phyloP scores from a whole-genome alignment of 2,888 invertebrate genomes.

The Empis stercorea region DNA sequence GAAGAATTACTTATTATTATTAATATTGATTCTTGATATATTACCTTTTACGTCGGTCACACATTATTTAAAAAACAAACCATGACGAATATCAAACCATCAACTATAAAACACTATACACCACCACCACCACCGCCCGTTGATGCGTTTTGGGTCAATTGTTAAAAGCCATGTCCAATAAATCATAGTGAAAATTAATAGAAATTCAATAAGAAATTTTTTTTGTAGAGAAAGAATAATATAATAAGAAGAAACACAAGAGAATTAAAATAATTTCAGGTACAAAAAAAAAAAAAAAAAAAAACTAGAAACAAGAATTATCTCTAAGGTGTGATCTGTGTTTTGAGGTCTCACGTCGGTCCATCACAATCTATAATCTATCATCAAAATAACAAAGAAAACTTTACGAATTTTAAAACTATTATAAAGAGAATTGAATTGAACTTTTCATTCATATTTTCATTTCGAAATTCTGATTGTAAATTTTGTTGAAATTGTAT shows the following conservation, averaged over 20 bases:
- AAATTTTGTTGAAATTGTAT: background rate
- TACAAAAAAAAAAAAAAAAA: background rate
- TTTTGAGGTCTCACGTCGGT: constrained; percentile 8
- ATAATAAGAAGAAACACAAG: background rate
- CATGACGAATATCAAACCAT: too few relatives aligned
- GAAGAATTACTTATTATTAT: too few relatives aligned
- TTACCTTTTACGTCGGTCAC: too few relatives aligned
- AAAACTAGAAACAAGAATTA: background rate
- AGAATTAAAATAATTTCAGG: background rate
- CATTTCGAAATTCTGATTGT: background rate
- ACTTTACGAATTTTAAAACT: background rate
- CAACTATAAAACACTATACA: too few relatives aligned
- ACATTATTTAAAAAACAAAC: too few relatives aligned
- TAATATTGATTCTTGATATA: too few relatives aligned
- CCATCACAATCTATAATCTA: background rate
- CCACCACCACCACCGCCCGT: too few relatives aligned
- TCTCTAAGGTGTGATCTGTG: constrained; percentile 4
- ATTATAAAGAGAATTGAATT: background rate
- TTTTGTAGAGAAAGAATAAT: background rate
- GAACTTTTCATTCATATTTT: background rate
- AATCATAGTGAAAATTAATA: constrained; percentile 3
- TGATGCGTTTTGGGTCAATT: background rate
- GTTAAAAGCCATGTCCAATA: constrained; percentile 7
- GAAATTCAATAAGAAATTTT: background rate
- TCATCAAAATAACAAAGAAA: background rate